Base-by-base conservation (phyloP, 2,797 vertebrate genomes). In the Nyctalus aviator region DNA sequence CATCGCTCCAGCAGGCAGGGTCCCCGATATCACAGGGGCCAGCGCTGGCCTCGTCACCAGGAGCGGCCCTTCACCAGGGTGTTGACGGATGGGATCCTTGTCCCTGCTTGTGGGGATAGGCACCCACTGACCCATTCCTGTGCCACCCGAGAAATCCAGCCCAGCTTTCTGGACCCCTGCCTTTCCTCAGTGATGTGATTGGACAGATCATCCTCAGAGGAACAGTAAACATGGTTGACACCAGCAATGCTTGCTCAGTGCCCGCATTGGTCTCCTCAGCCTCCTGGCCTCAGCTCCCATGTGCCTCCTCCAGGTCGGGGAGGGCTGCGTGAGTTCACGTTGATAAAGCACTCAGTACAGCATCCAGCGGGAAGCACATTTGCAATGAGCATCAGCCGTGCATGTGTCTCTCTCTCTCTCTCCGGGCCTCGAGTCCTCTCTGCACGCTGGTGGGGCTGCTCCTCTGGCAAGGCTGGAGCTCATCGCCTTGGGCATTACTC, bases 361-460 rank as follows among this genome's bases (percentile, higher is more conserved):
- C 5, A n/a, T 20, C 41, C 37, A 18, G 12, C 15, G 1, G 0
- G 2, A 0, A 37, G 46, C 18, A 14, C 5, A 1, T 32, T 69
- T 53, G 30, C 53, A 32, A 8, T 0, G 17, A 62, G 72, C 23
- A 1, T 30, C 25, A 1, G 53, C 59, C 37, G 0, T 4, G 11
- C 3, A 15, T 0, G 5, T 64, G 15, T 27, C 20, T 8, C 50
- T 17, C 5, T n/a, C 53, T 0, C 18, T 8, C 50, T 17, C 5
- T 32, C 53, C 0, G 2, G 48, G 21, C 7, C 27, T 44, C 0
- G 0, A 3, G 9, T 6, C 18, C 69, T 66, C 62, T 20, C 83
- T 30, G n/a, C 23, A 2, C 0, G 10, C 9, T 0, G 27, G 4
- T 8, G 68, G 55, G 41, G 30, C 73, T 30, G 21, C 20, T 14